phyloP scores from a whole-genome alignment of 2,113 vertebrate genomes.

The Riparia riparia region DNA sequence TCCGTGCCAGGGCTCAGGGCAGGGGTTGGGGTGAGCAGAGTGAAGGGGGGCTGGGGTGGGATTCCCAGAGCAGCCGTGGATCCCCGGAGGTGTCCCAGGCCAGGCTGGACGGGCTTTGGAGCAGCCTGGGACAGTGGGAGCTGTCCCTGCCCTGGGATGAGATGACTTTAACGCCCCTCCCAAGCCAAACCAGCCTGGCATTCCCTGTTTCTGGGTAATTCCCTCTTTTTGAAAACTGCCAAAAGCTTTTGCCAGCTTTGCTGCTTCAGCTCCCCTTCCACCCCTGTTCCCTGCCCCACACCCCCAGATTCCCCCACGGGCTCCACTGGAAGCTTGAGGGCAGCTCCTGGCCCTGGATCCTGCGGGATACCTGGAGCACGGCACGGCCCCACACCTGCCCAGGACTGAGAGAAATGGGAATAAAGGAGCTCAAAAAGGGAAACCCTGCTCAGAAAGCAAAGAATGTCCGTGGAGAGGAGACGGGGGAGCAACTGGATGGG shows the following conservation, averaged over 20 bases:
- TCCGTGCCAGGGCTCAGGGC: neutral
- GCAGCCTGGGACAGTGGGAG: neutral
- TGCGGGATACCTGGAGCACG: accelerated
- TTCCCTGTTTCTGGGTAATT: neutral
- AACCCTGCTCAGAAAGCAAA: neutral
- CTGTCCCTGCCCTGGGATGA: neutral
- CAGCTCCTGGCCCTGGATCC: neutral
- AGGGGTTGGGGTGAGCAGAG: neutral
- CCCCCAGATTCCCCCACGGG: accelerated
- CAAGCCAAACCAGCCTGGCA: neutral
- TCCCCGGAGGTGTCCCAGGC: neutral
- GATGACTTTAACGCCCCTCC: neutral
- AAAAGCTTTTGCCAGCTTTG: neutral
- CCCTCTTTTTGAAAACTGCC: neutral
- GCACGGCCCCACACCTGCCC: accelerated
- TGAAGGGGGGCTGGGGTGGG: neutral
- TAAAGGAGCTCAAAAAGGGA: neutral
- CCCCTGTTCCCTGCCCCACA: accelerated
- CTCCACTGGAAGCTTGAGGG: accelerated
- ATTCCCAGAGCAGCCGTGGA: neutral
- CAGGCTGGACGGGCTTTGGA: neutral
- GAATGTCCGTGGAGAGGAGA: accelerated
- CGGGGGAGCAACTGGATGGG: neutral
- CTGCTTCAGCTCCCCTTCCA: neutral
- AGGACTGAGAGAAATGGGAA: accelerated